A percentile compares a stretch with the other conserved stretches of the same genome.
These are phyloP conservation scores for Periphyllus acericola DNA, from an alignment of 2,888 invertebrate species.

Conservation along the genomic window DNA sequence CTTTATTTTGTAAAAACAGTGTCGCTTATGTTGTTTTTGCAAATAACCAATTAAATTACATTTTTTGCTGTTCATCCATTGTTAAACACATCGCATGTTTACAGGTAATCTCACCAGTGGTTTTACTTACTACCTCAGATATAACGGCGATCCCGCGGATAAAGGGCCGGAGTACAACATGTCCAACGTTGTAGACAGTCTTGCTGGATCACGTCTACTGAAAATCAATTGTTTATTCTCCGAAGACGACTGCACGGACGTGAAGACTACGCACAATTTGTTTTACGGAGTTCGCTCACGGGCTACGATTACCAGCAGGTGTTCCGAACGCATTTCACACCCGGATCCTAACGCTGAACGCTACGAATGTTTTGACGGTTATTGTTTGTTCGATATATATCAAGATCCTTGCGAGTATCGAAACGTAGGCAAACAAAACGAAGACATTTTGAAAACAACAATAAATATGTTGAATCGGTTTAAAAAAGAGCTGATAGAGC, in stretches of 20 bases:
- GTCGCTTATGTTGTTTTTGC: not conserved
- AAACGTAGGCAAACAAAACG: constrained; percentile 70
- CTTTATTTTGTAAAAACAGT: not conserved
- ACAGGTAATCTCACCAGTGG: constrained; percentile 29
- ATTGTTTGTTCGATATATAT: constrained; percentile 78
- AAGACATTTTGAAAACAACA: constrained; percentile 68
- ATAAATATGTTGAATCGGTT: not conserved
- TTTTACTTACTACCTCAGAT: not conserved
- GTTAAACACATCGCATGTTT: not conserved
- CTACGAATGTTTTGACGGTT: not conserved
- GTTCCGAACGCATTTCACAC: constrained; percentile 5
- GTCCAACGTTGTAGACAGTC: not conserved
- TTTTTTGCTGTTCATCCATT: not conserved
- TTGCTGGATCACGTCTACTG: not conserved
- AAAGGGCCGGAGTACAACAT: not conserved
- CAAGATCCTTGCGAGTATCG: constrained; percentile 82
- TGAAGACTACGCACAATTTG: not conserved
- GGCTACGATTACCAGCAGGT: not conserved
- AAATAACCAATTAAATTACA: not conserved
- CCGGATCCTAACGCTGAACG: not conserved
- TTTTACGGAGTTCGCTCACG: not conserved
- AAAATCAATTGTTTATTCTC: not conserved
- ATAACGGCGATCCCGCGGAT: constrained; percentile 39
- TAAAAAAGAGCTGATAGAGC: not conserved
- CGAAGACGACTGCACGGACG: not conserved